A percentile compares a stretch with the other conserved stretches of the same genome.
Conservation (phyloP, 2,888 invertebrate species). For the Drosophila buzzatii region DNA sequence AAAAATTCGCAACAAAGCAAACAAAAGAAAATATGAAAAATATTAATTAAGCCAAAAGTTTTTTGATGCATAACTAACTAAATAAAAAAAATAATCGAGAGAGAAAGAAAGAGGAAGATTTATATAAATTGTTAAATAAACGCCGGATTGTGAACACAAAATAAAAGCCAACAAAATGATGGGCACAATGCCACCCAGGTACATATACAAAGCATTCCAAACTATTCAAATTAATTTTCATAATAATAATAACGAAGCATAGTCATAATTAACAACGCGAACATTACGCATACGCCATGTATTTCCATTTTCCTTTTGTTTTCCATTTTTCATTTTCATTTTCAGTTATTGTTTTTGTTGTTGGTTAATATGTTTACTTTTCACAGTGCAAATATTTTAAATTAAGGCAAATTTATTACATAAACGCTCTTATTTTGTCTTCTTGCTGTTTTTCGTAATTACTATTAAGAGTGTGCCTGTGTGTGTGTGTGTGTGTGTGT, state of each 20-base stretch:
- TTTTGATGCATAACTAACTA: constrained; percentile 45
- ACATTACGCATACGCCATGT: constrained; percentile 71
- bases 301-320: constrained; percentile 31
- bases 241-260: constrained; percentile 43
- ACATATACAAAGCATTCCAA: constrained; percentile 76
- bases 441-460: constrained; percentile 17
- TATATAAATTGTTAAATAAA: constrained; percentile 50
- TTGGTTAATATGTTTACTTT: constrained; percentile 42
- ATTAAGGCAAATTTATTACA: constrained; percentile 58
- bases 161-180: constrained; percentile 85
- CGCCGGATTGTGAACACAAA: constrained; percentile 53
- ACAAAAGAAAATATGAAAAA: constrained; percentile 52
- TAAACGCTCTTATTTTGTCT: constrained; percentile 36
- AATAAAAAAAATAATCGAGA: constrained; percentile 19
- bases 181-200: constrained; percentile 86
- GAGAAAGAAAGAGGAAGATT: constrained; percentile 31
- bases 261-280: constrained; percentile 59
- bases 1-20: constrained; percentile 49
- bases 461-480: constrained; percentile 7
- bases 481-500: constrained; percentile 3
- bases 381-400: constrained; percentile 56
- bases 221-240: constrained; percentile 62
- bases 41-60: constrained; percentile 62
- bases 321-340: neutral
- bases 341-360: neutral